Base-by-base conservation (phyloP, 2,888 invertebrate species). In the Lepidochrysops patricia region DNA sequence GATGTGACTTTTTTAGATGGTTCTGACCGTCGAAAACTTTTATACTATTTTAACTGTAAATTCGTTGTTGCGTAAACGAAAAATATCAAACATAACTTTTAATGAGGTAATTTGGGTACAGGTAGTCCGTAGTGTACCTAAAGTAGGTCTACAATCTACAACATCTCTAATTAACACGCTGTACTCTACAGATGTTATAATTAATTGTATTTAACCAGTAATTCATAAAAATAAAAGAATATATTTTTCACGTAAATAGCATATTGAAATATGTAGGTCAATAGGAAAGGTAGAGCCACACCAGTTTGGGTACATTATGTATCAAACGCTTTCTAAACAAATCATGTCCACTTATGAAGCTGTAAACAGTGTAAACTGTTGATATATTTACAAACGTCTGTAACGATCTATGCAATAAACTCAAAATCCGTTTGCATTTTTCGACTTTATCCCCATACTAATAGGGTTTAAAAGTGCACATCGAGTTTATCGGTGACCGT, bases 311-410 rank as follows among this genome's bases (percentile, higher is more conserved):
- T n/a, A n/a, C n/a, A n/a, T n/a, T n/a, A n/a, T n/a, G n/a, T n/a
- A 37, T 37, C 13, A 37, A 6, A 37, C 15, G 15, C 15, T 4
- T 32, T 32, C 7, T 13, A 15, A 13, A 37, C 2, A 13, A 37
- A 6, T 37, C 1, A 37, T 37, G 37, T 49, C 49, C 49, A 49
- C 49, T n/a, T 12, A 25, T n/a, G 12, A 23, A 49, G 37, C 2
- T 50, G 50, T 29, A 37, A 13, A 37, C 37, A 15, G n/a, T 12
- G 2, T 15, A 29, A 60, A 62, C 61, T 61, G 57, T 63, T 54
- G 57, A 59, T 60, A 64, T 60, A 65, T 61, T 63, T 62, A 61
- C 60, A 66, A 63, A 66, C 61, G 62, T 66, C 62, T 63, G 63
- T 61, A 57, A 57, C 60, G 60, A 62, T 62, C 58, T 48, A 61